These are phyloP conservation scores for Scaptodrosophila latifasciaeformis DNA, from an alignment of 2,888 invertebrate genomes.

Conservation along the genomic window DNA sequence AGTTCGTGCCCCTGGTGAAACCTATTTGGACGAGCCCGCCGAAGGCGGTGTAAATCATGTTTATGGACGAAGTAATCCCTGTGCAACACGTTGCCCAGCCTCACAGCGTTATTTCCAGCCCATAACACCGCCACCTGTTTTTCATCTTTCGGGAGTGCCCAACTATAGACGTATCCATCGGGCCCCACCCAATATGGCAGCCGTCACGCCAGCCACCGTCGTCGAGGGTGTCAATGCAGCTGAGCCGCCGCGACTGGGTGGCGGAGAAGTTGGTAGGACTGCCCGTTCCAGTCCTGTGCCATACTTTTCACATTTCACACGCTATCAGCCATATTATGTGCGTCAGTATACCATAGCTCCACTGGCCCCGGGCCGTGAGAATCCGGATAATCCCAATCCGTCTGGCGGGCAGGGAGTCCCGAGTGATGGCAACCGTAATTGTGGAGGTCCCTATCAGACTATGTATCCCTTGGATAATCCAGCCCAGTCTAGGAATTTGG, in stretches of 20 bases:
- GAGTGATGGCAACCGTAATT: no score
- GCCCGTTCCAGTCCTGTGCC: conserved; percentile 42
- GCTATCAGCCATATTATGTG: conserved; percentile 54
- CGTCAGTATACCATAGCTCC: conserved; percentile 55
- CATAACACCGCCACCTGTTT: conserved; percentile 51
- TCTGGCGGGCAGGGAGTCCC: no score
- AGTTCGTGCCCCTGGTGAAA: neutral
- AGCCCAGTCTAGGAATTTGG: no score
- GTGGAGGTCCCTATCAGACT: neutral
- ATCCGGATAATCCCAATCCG: conserved; percentile 17
- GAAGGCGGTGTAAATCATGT: neutral
- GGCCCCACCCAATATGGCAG: conserved; percentile 11
- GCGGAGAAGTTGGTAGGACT: neutral
- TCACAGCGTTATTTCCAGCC: conserved; percentile 56
- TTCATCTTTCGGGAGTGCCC: conserved; percentile 30
- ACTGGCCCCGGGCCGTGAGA: conserved; percentile 33
- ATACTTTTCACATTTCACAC: conserved; percentile 42
- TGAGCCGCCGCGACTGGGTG: neutral
- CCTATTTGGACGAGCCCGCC: conserved; percentile 19
- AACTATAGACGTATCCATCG: neutral
- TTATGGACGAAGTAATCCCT: conserved; percentile 24
- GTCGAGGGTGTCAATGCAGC: neutral
- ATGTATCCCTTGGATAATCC: conserved; percentile 27
- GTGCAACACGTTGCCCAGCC: conserved; percentile 43
- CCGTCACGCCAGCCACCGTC: conserved; percentile 3